phyloP scores from a whole-genome alignment of 2,888 invertebrate species.

The Lasioglossum villosulum region DNA sequence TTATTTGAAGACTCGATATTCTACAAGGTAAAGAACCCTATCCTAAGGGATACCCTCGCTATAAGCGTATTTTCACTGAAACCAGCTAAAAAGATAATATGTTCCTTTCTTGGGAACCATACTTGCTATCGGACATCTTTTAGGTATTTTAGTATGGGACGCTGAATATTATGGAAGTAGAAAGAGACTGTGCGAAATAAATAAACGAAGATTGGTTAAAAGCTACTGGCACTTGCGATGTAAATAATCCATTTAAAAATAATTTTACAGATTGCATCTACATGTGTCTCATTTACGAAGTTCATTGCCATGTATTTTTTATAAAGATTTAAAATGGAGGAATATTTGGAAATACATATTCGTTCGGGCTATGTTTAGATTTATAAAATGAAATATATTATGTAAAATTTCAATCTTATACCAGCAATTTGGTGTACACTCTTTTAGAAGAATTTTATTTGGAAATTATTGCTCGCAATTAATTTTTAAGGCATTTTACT shows the following conservation, averaged over 20 bases:
- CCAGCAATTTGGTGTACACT: background rate
- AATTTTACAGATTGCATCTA: background rate
- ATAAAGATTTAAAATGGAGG: background rate
- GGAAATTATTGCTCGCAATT: no score
- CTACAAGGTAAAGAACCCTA: background rate
- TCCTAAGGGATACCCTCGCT: background rate
- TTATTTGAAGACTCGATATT: background rate
- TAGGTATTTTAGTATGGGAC: background rate
- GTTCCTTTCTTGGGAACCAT: background rate
- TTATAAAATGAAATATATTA: background rate
- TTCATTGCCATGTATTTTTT: background rate
- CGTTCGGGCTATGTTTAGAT: background rate
- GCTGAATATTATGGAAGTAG: background rate
- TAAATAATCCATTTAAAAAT: background rate
- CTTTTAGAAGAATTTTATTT: background rate
- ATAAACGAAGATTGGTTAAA: background rate
- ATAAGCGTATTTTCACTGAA: background rate
- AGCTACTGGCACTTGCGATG: background rate
- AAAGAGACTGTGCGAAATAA: background rate
- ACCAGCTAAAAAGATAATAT: background rate
- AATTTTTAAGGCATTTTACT: no score
- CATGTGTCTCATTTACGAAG: background rate
- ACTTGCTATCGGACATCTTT: background rate
- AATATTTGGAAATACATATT: background rate
- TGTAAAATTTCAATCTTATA: background rate